These are phyloP conservation scores for Phengaris arion DNA, from an alignment of 2,888 invertebrate species.

Conservation along the genomic window DNA sequence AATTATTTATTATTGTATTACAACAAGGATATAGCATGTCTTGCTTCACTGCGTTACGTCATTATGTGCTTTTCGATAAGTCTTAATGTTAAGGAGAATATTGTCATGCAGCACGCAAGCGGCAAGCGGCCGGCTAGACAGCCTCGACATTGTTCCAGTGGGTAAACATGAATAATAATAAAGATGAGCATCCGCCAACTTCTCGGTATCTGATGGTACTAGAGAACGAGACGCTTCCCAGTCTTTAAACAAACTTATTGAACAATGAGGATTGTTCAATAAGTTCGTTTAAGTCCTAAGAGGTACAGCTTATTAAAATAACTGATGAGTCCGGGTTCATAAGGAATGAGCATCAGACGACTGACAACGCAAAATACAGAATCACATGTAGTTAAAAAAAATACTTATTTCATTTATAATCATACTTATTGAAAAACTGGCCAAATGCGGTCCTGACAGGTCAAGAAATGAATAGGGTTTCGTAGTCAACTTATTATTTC, in stretches of 20 bases:
- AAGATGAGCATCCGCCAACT: slow-evolving; percentile 48
- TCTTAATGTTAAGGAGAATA: slow-evolving; percentile 40
- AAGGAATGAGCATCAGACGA: background rate
- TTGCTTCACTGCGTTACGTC: slow-evolving; percentile 39
- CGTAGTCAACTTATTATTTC: too few species aligned
- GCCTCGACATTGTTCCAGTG: slow-evolving; percentile 54
- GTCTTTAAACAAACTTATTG: slow-evolving; percentile 22
- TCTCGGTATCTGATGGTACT: slow-evolving; percentile 34
- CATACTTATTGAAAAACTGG: too few species aligned
- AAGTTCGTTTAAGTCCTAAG: background rate
- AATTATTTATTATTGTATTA: slow-evolving; percentile 41
- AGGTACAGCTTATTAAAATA: slow-evolving; percentile 1
- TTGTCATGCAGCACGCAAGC: slow-evolving; percentile 52
- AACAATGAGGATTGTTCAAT: background rate
- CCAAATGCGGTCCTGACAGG: too few species aligned
- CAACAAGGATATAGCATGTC: slow-evolving; percentile 40
- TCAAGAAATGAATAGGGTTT: too few species aligned
- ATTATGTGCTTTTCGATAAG: slow-evolving; percentile 36
- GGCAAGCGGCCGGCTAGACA: slow-evolving; percentile 43
- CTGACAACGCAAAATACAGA: background rate
- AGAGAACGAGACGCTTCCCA: slow-evolving; percentile 20
- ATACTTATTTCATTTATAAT: too few species aligned
- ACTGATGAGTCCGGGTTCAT: background rate
- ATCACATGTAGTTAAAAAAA: too few species aligned
- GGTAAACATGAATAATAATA: slow-evolving; percentile 53